Base-by-base conservation (phyloP, 1,140 invertebrate species). In the Anoplophora glabripennis region DNA sequence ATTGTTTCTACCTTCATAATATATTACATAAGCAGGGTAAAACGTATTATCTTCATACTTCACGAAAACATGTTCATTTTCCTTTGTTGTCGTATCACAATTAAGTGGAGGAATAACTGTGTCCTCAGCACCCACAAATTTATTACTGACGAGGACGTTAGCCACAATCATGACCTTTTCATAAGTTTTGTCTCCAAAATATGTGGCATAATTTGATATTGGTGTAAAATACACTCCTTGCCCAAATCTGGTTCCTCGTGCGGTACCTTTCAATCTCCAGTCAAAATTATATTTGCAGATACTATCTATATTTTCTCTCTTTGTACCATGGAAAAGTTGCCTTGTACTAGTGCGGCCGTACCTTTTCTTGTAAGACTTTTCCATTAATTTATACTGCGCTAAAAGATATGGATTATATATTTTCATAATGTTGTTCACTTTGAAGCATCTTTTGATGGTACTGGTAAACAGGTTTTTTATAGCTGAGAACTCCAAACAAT, bases 1-100 rank as follows among this genome's bases (percentile, higher is more conserved):
- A 9, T 36, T 9, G 9, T 35, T 12, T 14, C 7, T 33, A 8
- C 21, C 34, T 7, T 56, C 9, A 14, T 38, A 64, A 44, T 54
- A 47, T 15, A 62, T 59, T 37, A 64, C 57, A 54, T 58, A 46
- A 4, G 42, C 18, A 4, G 59, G 61, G 46, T 57, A 66, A 45
- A 57, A 66, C 12, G 40, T 53, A 35, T 48, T 48, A 60, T 67
- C 65, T 17, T 67, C 63, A 49, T 67, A 65, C 40, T 67, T 67
- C 5, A 65, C 63, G 37, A 59, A 45, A 10, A 67, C 65, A 15
- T 54, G 35, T 35, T 37, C 52, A 38, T 52, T 53, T 4, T 10
- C 33, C 40, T 65, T 63, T 10, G 42, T 41, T 21, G 63, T 61
- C n/a, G 52, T 52, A 48, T 65, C 64, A 15, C 35, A 63, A 10